These are phyloP conservation scores for Phanerotoma sp. DNA, from an alignment of 2,888 invertebrate species.

Conservation along the genomic window DNA sequence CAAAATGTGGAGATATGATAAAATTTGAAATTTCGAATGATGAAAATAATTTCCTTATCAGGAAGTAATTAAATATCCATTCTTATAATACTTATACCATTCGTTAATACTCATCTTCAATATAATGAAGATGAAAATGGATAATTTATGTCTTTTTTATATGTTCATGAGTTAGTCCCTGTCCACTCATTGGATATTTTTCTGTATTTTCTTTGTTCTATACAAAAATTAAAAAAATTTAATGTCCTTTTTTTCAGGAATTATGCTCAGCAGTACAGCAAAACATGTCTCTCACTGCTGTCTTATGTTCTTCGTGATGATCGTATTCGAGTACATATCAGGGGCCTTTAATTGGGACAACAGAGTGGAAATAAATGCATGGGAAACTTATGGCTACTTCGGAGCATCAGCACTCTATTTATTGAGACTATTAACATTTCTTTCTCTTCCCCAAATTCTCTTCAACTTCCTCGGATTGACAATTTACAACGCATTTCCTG, in stretches of 20 bases:
- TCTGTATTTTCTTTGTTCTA: too few species aligned
- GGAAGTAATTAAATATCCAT: too few species aligned
- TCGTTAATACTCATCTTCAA: too few species aligned
- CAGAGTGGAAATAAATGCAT: constrained; percentile 70
- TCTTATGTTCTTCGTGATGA: constrained; percentile 72
- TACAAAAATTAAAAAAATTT: too few species aligned
- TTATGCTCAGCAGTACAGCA: constrained; percentile 65
- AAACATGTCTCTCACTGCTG: constrained; percentile 82
- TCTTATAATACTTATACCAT: too few species aligned
- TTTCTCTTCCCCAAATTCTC: constrained; percentile 86
- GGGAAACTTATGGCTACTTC: constrained; percentile 77
- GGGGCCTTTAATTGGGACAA: constrained; percentile 48
- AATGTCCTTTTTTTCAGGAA: constrained; percentile 6
- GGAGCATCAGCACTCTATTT: constrained; percentile 75
- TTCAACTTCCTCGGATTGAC: constrained; percentile 86
- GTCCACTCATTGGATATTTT: too few species aligned
- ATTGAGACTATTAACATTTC: constrained; percentile 76
- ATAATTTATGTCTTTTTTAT: too few species aligned
- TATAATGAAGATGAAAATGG: too few species aligned
- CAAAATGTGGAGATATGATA: too few species aligned
- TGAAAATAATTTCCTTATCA: too few species aligned
- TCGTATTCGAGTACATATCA: constrained; percentile 65
- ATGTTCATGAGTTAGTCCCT: too few species aligned
- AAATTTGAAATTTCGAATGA: too few species aligned
- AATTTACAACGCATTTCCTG: constrained; percentile 92